phyloP scores from a whole-genome alignment of 1,140 invertebrate species.

The Sipha flava region DNA sequence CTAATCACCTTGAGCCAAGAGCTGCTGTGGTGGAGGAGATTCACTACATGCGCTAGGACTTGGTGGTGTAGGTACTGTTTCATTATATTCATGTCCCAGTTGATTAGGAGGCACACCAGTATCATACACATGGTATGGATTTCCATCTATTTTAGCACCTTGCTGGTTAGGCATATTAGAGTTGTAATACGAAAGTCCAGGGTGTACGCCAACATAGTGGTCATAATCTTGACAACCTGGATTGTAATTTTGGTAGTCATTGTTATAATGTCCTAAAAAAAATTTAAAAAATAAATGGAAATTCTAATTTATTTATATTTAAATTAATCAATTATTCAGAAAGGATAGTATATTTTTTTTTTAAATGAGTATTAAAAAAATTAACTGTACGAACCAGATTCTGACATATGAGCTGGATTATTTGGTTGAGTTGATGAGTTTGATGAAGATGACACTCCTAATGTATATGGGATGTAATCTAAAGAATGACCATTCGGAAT shows the following conservation, averaged over 20 bases:
- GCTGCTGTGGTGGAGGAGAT: conserved; percentile 50
- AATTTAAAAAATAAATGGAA: background rate
- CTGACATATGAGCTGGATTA: conserved; percentile 11
- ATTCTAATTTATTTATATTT: too few species aligned
- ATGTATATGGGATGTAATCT: conserved; percentile 34
- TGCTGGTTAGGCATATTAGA: conserved; percentile 36
- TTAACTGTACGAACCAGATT: conserved; percentile 11
- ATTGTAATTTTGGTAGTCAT: conserved; percentile 24
- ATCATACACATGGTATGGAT: conserved; percentile 53
- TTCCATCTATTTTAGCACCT: conserved; percentile 41
- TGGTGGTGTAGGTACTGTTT: conserved; percentile 51
- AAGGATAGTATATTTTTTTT: too few species aligned
- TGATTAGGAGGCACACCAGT: background rate
- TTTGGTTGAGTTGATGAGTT: conserved; percentile 7
- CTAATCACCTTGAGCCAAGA: conserved; percentile 41
- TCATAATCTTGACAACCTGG: conserved; percentile 17
- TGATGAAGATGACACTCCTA: background rate
- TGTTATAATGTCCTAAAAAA: conserved; percentile 18
- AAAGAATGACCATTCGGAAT: conserved; percentile 51
- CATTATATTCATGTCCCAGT: conserved; percentile 40
- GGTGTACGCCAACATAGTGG: background rate
- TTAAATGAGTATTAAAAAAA: background rate
- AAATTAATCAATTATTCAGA: too few species aligned
- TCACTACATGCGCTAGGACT: conserved; percentile 54
- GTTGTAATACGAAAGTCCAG: background rate